A percentile compares a stretch with the other conserved stretches of the same genome.
Evolutionary conservation across 2,797 vertebrate genomes (phyloP).

Genomic region (Sorex maritimensis): DNA sequence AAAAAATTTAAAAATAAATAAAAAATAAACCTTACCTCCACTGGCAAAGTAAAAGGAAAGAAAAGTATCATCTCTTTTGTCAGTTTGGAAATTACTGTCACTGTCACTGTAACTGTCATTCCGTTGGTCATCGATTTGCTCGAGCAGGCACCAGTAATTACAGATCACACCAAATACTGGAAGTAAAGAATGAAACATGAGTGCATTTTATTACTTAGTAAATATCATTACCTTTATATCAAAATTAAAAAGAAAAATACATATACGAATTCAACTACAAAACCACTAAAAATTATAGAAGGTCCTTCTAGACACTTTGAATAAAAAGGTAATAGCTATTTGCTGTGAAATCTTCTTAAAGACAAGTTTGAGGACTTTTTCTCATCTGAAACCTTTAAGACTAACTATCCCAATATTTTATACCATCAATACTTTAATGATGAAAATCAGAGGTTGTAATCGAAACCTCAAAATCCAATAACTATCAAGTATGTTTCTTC

Average conservation of each 20-base stretch:
- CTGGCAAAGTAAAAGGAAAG: not conserved
- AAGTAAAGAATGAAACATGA: slow-evolving; percentile 38
- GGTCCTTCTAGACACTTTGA: slow-evolving; percentile 7
- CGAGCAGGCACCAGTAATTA: not conserved
- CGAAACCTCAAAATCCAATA: not conserved
- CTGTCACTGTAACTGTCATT: too few species aligned
- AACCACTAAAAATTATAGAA: not conserved
- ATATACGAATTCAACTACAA: too few species aligned
- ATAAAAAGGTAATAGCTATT: not conserved
- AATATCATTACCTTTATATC: not conserved
- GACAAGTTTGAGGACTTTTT: not conserved
- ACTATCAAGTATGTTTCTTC: not conserved
- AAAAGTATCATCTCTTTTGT: not conserved
- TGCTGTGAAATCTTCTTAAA: not conserved
- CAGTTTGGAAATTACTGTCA: not conserved
- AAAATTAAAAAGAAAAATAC: not conserved
- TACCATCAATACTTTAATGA: not conserved
- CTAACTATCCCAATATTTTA: not conserved
- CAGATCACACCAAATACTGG: not conserved
- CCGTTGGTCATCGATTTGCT: too few species aligned
- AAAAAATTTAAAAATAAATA: not conserved
- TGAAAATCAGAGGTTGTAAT: not conserved
- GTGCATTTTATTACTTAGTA: slow-evolving; percentile 38
- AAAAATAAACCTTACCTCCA: not conserved
- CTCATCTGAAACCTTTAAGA: not conserved